phyloP scores from a whole-genome alignment of 2,888 invertebrate species.

The Erynnis tages region DNA sequence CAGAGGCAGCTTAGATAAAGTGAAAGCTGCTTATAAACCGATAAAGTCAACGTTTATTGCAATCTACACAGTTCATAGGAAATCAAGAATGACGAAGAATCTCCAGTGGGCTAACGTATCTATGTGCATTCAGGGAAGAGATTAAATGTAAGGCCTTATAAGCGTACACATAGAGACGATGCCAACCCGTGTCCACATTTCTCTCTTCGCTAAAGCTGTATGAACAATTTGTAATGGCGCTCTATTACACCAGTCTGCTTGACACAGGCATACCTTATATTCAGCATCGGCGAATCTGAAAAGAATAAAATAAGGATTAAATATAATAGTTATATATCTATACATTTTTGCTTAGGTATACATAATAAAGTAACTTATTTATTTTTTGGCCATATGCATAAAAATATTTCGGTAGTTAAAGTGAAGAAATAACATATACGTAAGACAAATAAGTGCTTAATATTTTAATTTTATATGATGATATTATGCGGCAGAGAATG shows the following conservation, averaged over 20 bases:
- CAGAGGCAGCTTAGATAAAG: slow-evolving; percentile 72
- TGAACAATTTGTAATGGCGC: slow-evolving; percentile 30
- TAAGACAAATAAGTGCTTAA: too few relatives aligned
- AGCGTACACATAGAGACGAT: slow-evolving; percentile 8
- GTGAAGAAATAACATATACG: too few relatives aligned
- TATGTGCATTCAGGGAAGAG: slow-evolving; percentile 19
- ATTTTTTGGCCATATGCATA: too few relatives aligned
- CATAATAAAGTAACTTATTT: too few relatives aligned
- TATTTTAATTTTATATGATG: too few relatives aligned
- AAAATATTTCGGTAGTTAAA: too few relatives aligned
- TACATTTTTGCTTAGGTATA: too few relatives aligned
- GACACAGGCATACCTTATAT: slow-evolving; percentile 65
- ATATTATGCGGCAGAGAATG: too few relatives aligned
- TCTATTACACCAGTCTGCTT: slow-evolving; percentile 67
- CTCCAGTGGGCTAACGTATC: slow-evolving; percentile 12
- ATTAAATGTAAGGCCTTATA: slow-evolving; percentile 28
- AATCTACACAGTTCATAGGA: slow-evolving; percentile 54
- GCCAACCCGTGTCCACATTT: slow-evolving; percentile 11
- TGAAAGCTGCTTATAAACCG: slow-evolving; percentile 75
- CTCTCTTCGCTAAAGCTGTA: not conserved
- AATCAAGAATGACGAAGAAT: slow-evolving; percentile 48
- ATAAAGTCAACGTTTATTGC: slow-evolving; percentile 72
- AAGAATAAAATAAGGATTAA: slow-evolving; percentile 38
- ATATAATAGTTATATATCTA: too few relatives aligned
- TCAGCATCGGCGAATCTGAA: slow-evolving; percentile 63